Base-by-base conservation (phyloP, 1,140 invertebrate species). In the Harlomillsia oculata region DNA sequence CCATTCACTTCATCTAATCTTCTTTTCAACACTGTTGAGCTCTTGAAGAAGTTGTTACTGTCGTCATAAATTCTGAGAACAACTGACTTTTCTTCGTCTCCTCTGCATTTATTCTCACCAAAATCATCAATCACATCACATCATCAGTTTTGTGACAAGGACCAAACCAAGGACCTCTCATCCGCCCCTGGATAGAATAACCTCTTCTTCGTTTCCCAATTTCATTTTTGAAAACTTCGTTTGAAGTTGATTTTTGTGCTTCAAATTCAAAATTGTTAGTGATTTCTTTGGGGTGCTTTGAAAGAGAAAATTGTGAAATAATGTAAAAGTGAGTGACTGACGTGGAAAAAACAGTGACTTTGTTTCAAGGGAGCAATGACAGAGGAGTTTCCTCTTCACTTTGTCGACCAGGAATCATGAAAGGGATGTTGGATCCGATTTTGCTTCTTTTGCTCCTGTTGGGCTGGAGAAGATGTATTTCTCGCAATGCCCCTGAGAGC, bases 381-480 rank as follows among this genome's bases (percentile, higher is more conserved):
- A 41, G 6, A 5, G 20, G 21, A 18, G 21, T 23, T 41, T 8
- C 21, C 4, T 41, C 13, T 41, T 13, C 5, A 13, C 25, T 3
- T 18, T 41, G 16, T 18, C 25, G 9, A 9, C 14, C 21, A 23
- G 20, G 2, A 8, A 11, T 41, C 13, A 8, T 2, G 20, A 11
- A 21, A 13, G 6, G 18, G 25, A 41, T 41, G 21, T 23, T 14
- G n/a, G 13, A 23, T 41, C 16, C 39, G 13, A n/a, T 56, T 25
- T 39, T 56, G 16, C 46, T 56, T 23, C 21, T 56, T 25, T 48
- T 56, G 34, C 54, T 56, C 26, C 32, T 56, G n/a, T 30, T 49
- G 11, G 45, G 54, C 18, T 56, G 54, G 54, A 28, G 54, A 34
- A 56, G 54, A 56, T 50, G 26, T n/a, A n/a, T n/a, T n/a, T n/a